Evolutionary conservation across 2,888 invertebrate genomes (phyloP), one percentile per base, ranked within the genome.

Genomic region (Corbicula japonica): DNA sequence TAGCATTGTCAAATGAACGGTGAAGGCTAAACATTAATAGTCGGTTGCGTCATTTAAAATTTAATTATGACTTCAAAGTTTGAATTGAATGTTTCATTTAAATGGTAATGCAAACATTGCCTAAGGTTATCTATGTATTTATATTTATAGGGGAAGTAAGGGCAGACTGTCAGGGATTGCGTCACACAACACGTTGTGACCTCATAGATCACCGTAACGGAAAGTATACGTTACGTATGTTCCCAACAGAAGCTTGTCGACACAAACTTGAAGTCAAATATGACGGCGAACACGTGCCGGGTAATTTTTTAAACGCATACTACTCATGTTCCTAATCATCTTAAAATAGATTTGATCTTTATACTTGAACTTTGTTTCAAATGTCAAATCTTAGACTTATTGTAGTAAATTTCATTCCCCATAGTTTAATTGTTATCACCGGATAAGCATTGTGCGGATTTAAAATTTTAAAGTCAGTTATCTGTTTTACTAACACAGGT

Each of bases 171-270:
- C 96, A 97, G 28, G 99, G 99, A 0, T 96, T 96, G 0, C 95
- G 96, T 71, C 97, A 99, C 95, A 97, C 97, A 62, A 98, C 99
- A 10, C 98, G 98, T 92, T 99, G 99, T 93, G 99, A 99, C 93
- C 95, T 99, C 5, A 95, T 99, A 8, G 99, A 99, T 94, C 98
- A 98, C 93, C 97, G 97, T 0, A 98, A 99, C 94, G 99, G 99
- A n/a, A 99, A 98, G 6, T 99, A 98, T 93, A 94, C 94, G 0
- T 94, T 99, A 69, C 97, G 97, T 93, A 97, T 99, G 44, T 97
- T 97, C 93, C 99, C 99, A 6, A 98, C 98, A 92, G 99, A 99
- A 93, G 96, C 98, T 26, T 99, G 99, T 44, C 95, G 96, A 65
- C 99, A 99, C 94, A 96, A 97, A 75, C 95, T 99, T 41, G 97